Base-by-base conservation (phyloP, 2,797 vertebrate species). In the Sebastolobus alascanus region DNA sequence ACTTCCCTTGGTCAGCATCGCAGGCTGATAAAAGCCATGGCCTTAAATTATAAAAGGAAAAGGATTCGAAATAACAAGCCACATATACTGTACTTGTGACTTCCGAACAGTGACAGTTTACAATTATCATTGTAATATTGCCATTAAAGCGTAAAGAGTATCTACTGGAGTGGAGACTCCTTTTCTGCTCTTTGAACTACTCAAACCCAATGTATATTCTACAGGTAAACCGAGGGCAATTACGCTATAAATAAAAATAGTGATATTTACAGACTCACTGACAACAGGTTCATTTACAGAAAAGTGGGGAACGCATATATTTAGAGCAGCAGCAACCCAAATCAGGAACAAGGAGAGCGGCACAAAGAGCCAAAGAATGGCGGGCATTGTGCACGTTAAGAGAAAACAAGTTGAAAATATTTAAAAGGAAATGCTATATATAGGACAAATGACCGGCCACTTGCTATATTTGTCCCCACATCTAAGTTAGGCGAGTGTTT, bases 401-500 rank as follows among this genome's bases (percentile, higher is more conserved):
- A 80, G 71, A 87, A 90, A 90, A 89, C 81, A 84, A 81, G 87
- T 72, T 64, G 64, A 67, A 87, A 90, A 91, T 71, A 73, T 75
- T 73, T 54, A 85, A 82, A 50, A 89, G 80, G 75, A 89, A 90
- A 82, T 68, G 73, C 89, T 91, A 82, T 88, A 90, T 91, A 91
- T 88, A 92, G 91, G 64, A 75, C 73, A 84, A 84, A 79, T 89
- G 60, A 90, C 82, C 75, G 66, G 77, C 54, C 20, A 22, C 38
- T 59, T 66, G 68, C 88, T 93, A 91, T 78, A 83, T 87, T 77
- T 79, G 88, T 87, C 82, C 79, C 82, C 83, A 67, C 64, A 71
- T 86, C 89, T 78, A 85, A 89, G 83, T 89, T 80, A 2, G 72
- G 83, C 6, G 4, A 77, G 82, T 4, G 73, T 86, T 70, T 72